Conservation (phyloP, 2,113 vertebrate species). For the Istiophorus platypterus region DNA sequence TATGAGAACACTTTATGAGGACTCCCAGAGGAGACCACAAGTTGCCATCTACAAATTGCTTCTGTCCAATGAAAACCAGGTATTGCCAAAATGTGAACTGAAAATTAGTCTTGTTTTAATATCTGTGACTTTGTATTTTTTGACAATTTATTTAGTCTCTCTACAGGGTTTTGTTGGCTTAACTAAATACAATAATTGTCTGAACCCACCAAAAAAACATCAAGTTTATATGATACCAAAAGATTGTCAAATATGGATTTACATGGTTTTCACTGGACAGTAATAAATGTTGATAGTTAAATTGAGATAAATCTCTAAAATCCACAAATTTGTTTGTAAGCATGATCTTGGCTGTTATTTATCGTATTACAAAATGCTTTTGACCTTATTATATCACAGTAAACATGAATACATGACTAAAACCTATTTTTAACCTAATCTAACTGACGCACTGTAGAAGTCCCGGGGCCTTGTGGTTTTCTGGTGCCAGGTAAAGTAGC, state of each 20-base stretch:
- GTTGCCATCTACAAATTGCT: conserved; percentile 8
- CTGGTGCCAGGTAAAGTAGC: conserved; percentile 92
- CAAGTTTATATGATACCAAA: not conserved
- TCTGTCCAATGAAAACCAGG: not conserved
- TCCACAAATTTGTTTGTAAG: not conserved
- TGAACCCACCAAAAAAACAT: not conserved
- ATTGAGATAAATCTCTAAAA: not conserved
- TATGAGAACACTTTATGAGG: conserved; percentile 25
- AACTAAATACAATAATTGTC: not conserved
- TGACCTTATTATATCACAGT: conserved; percentile 45
- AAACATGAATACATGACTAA: conserved; percentile 67
- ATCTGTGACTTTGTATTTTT: not conserved
- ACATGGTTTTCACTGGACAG: conserved; percentile 16
- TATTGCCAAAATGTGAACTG: not conserved
- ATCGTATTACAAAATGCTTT: conserved; percentile 35
- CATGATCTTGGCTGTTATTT: conserved; percentile 34
- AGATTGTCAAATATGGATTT: not conserved
- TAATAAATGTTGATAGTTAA: not conserved
- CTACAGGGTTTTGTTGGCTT: not conserved
- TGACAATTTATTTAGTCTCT: not conserved
- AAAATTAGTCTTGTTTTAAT: not conserved
- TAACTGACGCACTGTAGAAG: conserved; percentile 87
- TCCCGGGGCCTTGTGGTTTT: conserved; percentile 95
- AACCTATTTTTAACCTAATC: conserved; percentile 83
- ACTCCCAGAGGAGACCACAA: conserved; percentile 63